Evolutionary conservation across 30 jellyfish, hydroid and myxozoan species (phyloP), one percentile per base, ranked within the genome.

Genomic region (Rhopilema esculentum): DNA sequence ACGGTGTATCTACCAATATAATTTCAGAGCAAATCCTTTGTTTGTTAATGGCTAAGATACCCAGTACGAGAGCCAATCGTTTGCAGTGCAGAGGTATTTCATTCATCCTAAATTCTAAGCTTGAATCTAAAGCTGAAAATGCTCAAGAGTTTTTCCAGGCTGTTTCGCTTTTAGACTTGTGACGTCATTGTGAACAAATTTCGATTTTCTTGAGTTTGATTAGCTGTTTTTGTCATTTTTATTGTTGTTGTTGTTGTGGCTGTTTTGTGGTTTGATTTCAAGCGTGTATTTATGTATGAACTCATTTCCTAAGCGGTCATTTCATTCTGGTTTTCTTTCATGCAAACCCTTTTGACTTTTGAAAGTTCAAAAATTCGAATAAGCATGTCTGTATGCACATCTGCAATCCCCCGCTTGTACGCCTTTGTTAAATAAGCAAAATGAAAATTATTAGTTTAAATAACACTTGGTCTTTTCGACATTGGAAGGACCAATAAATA

Each of bases 1-100:
- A 40, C 80, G 18, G 70, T 77, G 19, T 87, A 89, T 49, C 57
- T 89, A 29, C 93, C 97, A 72, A 49, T 89, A 4, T 89, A 81
- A 31, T 31, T 73, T 7, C 9, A 12, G 12, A 40, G 57, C 9
- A 12, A 6, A 40, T 40, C 57, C n/a, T n/a, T n/a, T n/a, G n/a
- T n/a, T n/a, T n/a, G n/a, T n/a, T n/a, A n/a, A n/a, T n/a, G n/a
- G n/a, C n/a, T n/a, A n/a, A n/a, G n/a, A 40, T 6, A 40, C 57
- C 9, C 57, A 40, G 57, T 40, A 12, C n/a, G 57, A 40, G 12
- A 6, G 9, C 9, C 57, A 12, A 12, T 40, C 57, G 6, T 40
- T 12, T 40, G 57, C 57, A 6, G 12, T 12, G 57, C 57, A 40
- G 57, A 40, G 57, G 57, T 12, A 40, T 12, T 40, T 12, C 57